Evolutionary conservation across 1,140 invertebrate genomes (phyloP).

Genomic region (Cydia splendana): DNA sequence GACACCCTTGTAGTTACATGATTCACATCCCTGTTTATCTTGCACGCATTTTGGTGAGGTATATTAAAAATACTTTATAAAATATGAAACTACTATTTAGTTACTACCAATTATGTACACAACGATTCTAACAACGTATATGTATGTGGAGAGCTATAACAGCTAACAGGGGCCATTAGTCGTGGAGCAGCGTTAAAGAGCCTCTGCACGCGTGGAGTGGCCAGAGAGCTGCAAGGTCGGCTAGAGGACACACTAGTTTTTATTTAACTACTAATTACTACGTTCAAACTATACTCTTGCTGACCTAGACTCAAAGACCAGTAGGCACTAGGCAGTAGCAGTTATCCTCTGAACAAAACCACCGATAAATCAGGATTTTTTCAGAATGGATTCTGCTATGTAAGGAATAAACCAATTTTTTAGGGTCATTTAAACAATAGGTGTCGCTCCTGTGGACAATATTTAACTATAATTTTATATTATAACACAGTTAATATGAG

Average conservation of each 20-base stretch:
- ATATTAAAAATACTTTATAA: neutral
- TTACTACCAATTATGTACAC: neutral
- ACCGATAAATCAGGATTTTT: no score
- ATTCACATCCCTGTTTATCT: no score
- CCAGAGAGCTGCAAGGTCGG: neutral
- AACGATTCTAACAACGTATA: neutral
- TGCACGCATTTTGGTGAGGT: no score
- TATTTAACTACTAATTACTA: neutral
- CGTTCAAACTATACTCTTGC: no score
- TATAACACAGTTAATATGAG: neutral
- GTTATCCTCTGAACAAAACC: no score
- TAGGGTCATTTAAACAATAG: no score
- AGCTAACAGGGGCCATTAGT: conserved; percentile 8
- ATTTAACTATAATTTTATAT: neutral
- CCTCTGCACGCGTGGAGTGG: neutral
- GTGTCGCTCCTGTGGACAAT: no score
- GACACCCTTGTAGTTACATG: no score
- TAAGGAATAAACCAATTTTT: no score
- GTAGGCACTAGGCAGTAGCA: no score
- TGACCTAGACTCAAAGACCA: no score
- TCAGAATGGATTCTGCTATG: no score
- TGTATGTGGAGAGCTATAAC: neutral
- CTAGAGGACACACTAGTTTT: neutral
- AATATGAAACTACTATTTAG: neutral
- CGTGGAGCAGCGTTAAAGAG: neutral